Conservation (phyloP, 1,140 invertebrate genomes). For the Idris sp. region DNA sequence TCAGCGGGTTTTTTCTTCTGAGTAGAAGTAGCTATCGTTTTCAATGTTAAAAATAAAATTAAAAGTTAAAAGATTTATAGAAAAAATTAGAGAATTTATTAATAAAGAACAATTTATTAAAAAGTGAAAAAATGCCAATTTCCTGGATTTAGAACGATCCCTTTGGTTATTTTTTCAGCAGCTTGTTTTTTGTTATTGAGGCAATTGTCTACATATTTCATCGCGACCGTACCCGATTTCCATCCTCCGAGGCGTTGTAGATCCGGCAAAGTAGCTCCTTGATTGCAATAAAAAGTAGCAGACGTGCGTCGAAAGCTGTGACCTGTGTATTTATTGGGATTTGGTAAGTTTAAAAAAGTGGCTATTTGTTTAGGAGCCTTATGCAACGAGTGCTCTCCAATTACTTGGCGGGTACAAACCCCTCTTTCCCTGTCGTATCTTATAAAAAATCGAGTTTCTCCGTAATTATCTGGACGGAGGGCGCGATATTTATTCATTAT, state of each 20-base stretch:
- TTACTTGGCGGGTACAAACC: neutral
- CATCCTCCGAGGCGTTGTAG: conserved; percentile 13
- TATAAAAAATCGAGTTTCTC: conserved; percentile 2
- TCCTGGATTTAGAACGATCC: neutral
- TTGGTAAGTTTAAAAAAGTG: conserved; percentile 2
- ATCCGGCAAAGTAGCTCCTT: conserved; percentile 1
- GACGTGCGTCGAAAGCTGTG: conserved; percentile 6
- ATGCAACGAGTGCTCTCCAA: neutral
- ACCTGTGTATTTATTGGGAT: neutral
- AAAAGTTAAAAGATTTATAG: too few species aligned
- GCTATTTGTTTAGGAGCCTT: conserved; percentile 1
- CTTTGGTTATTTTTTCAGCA: neutral
- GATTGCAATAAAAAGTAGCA: conserved; percentile 2
- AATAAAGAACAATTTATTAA: too few species aligned
- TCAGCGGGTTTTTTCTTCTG: too few species aligned
- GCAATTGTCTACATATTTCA: conserved; percentile 14
- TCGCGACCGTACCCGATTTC: conserved; percentile 5
- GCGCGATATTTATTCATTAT: conserved; percentile 13
- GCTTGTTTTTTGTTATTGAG: conserved; percentile 14
- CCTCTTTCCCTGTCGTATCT: neutral
- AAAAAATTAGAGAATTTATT: too few species aligned
- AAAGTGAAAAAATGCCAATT: neutral
- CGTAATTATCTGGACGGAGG: conserved; percentile 16
- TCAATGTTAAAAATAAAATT: too few species aligned
- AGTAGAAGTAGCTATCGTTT: too few species aligned